These are phyloP conservation scores for Aulostomus chinensis DNA, from an alignment of 2,797 vertebrate genomes.

Conservation along the genomic window DNA sequence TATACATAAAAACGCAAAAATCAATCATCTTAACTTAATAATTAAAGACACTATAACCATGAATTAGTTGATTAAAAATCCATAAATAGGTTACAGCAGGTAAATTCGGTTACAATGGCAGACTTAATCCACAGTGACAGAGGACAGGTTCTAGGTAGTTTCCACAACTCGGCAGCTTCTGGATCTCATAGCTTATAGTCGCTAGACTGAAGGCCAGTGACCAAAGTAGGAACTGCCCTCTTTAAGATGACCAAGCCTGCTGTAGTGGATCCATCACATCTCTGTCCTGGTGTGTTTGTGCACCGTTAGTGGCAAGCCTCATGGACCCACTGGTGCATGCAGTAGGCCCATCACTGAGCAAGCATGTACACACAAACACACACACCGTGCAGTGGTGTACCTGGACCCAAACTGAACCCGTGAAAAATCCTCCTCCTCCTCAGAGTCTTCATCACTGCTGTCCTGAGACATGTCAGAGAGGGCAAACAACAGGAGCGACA, in stretches of 20 bases:
- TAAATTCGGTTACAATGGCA: not conserved
- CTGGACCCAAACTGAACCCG: conserved; percentile 99
- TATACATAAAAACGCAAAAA: too few species aligned
- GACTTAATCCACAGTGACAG: not conserved
- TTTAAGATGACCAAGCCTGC: not conserved
- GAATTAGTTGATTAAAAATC: too few species aligned
- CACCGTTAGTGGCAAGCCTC: conserved; percentile 67
- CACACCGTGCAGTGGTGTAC: conserved; percentile 87
- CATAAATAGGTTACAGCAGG: not conserved
- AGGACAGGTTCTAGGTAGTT: not conserved
- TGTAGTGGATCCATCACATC: conserved; percentile 8
- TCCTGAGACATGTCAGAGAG: conserved; percentile 95
- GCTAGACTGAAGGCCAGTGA: too few species aligned
- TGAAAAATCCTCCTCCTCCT: conserved; percentile 94
- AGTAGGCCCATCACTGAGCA: conserved; percentile 42
- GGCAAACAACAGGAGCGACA: conserved; percentile 93
- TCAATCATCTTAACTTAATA: too few species aligned
- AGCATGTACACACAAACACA: conserved; percentile 57
- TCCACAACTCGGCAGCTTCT: not conserved
- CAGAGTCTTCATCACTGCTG: conserved; percentile 94
- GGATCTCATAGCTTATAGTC: too few species aligned
- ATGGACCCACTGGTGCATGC: conserved; percentile 77
- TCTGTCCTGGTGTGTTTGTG: conserved; percentile 32
- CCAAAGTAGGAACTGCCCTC: too few species aligned
- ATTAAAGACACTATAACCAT: too few species aligned